A percentile compares a stretch with the other conserved stretches of the same genome.
phyloP scores from a whole-genome alignment of 2,797 vertebrate species.

The Poeciliopsis gracilis region DNA sequence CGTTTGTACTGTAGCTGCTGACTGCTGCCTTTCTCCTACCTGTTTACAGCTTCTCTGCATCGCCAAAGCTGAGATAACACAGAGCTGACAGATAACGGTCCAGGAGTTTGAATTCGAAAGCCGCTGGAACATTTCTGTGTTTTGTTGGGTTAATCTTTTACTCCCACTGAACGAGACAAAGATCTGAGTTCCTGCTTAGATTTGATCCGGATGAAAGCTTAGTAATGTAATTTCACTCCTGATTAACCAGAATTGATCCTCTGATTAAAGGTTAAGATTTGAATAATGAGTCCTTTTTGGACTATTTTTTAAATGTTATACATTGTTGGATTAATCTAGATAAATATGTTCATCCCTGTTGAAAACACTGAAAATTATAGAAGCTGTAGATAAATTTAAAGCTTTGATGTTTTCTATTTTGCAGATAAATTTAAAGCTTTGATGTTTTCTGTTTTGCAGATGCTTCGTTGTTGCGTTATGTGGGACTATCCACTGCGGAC shows the following conservation, averaged over 20 bases:
- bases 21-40: not conserved
- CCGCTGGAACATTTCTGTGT: not conserved
- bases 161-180: not conserved
- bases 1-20: not conserved
- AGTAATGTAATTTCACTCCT: not conserved
- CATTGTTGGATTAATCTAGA: not conserved
- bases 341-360: not conserved
- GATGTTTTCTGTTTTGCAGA: slow-evolving; percentile 53
- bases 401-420: no score
- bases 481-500: slow-evolving; percentile 80
- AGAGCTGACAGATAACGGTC: not conserved
- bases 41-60: slow-evolving; percentile 1
- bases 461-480: slow-evolving; percentile 92
- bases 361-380: not conserved
- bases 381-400: no score
- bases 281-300: not conserved
- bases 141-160: not conserved
- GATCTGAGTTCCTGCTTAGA: not conserved
- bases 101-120: not conserved
- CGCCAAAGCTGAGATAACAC: not conserved
- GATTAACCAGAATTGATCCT: slow-evolving; percentile 3
- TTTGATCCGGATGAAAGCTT: no score
- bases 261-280: slow-evolving; percentile 41
- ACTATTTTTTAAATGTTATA: not conserved
- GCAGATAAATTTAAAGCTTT: no score